Evolutionary conservation across 2,113 vertebrate species (phyloP), one percentile per base, ranked within the genome.

Genomic region (Lucifuga dentata): DNA sequence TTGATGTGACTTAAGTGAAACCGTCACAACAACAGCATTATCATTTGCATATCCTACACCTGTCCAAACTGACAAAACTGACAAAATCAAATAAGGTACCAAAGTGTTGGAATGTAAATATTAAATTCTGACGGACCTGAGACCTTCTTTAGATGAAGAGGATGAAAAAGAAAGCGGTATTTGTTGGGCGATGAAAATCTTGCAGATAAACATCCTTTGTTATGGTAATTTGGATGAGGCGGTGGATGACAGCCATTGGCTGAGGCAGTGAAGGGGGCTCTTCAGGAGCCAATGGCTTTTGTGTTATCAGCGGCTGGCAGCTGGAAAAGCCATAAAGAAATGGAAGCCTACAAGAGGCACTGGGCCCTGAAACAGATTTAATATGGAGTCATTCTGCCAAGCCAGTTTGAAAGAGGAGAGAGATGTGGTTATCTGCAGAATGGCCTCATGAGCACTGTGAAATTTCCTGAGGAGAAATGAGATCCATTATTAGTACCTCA

Each of bases 281-380:
- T 78, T 83, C 71, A 64, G 61, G 57, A 87, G 69, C 87, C 88
- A 84, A 73, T 85, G 46, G 81, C 83, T 86, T 86, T 86, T 91
- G 86, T 92, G 86, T 92, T 85, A 89, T 90, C 88, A 78, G 75
- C 61, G 73, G 67, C 81, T 86, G 83, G 83, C 91, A 91, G 90
- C 87, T 90, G 83, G 84, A 88, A 76, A 81, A 74, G 65, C 84
- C 79, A 73, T 84, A 81, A 87, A 87, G 81, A 85, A 83, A 81
- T 76, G 56, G 76, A 68, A 87, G 84, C 74, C 61, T 71, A 59
- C 72, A 35, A 82, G 85, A 89, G 84, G 80, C 85, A 60, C 69
- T 74, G 62, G 82, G 70, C 80, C 75, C 62, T 76, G 78, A 87
- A 89, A 79, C 86, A 70, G 68, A 83, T 84, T 88, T 84, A 69